Conservation (phyloP, 2,113 vertebrate genomes). For the Girardinichthys multiradiatus region DNA sequence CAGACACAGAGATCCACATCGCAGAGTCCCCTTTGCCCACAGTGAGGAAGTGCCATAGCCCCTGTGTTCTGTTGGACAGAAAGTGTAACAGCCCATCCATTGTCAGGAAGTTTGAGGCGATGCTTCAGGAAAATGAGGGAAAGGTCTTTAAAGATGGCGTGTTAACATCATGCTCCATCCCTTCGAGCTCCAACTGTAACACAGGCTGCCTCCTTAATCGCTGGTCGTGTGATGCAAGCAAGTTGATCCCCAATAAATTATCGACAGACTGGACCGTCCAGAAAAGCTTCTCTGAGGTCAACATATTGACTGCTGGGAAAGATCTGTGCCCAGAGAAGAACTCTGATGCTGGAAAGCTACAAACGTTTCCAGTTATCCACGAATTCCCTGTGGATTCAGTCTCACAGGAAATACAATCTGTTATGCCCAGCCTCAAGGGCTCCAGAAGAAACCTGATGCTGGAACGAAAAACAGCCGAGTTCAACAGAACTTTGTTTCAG, state of each 20-base stretch:
- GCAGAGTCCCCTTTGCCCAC: slow-evolving; percentile 69
- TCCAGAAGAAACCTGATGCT: slow-evolving; percentile 85
- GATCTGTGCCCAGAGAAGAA: slow-evolving; percentile 45
- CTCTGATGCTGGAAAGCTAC: slow-evolving; percentile 31
- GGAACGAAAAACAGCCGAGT: slow-evolving; percentile 92
- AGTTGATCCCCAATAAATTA: slow-evolving; percentile 74
- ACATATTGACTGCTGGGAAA: slow-evolving; percentile 74
- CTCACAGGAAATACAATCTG: slow-evolving; percentile 52
- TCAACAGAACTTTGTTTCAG: slow-evolving; percentile 93
- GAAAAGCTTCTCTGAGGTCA: slow-evolving; percentile 84
- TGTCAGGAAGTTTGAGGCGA: slow-evolving; percentile 75
- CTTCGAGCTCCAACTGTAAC: slow-evolving; percentile 74
- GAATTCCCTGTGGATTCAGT: slow-evolving; percentile 58
- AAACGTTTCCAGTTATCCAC: slow-evolving; percentile 39
- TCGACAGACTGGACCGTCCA: slow-evolving; percentile 78
- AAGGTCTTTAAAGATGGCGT: slow-evolving; percentile 75
- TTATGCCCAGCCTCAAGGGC: slow-evolving; percentile 50
- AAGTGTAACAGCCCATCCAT: slow-evolving; percentile 75
- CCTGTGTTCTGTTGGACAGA: slow-evolving; percentile 61
- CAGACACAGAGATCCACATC: slow-evolving; percentile 73
- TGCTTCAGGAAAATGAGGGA: slow-evolving; percentile 79
- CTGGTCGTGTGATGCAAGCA: slow-evolving; percentile 82
- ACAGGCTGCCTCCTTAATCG: slow-evolving; percentile 82
- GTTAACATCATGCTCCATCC: slow-evolving; percentile 57
- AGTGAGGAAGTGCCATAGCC: slow-evolving; percentile 69